These are phyloP conservation scores for Umimayanthus kanabou DNA, from an alignment of 92 coral and sea anemone genomes.

Conservation along the genomic window DNA sequence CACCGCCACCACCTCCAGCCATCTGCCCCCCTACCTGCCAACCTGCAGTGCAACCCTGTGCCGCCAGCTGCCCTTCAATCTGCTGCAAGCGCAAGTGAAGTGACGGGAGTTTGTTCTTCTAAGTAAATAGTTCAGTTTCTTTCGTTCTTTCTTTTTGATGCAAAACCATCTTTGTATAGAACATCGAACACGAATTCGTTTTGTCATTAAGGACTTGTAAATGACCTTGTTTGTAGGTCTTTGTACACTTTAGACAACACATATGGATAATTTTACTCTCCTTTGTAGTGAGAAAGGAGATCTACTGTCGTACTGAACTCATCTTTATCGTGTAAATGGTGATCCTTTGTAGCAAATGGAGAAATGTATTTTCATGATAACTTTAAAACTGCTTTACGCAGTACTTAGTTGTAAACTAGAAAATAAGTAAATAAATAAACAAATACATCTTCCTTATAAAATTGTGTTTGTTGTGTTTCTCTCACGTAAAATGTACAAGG, in stretches of 20 bases:
- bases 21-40: constrained; percentile 83
- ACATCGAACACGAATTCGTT: not conserved
- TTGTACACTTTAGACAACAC: not conserved
- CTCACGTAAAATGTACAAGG: no score
- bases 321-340: not conserved
- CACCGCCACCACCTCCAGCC: constrained; percentile 76
- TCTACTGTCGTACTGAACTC: no score
- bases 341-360: not conserved
- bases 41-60: constrained; percentile 53
- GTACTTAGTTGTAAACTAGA: not conserved
- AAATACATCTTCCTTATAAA: not conserved
- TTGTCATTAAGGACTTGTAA: not conserved
- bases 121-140: not conserved
- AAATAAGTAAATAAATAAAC: not conserved
- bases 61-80: constrained; percentile 72
- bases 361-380: not conserved
- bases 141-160: not conserved
- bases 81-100: constrained; percentile 70
- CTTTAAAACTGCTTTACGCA: not conserved
- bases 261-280: not conserved
- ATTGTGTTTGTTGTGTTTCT: no score
- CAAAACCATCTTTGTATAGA: not conserved
- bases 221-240: no score
- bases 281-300: not conserved
- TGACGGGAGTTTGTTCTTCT: no score